Evolutionary conservation across 2,113 vertebrate genomes (phyloP), one percentile per base, ranked within the genome.

Genomic region (Muntiacus reevesi): DNA sequence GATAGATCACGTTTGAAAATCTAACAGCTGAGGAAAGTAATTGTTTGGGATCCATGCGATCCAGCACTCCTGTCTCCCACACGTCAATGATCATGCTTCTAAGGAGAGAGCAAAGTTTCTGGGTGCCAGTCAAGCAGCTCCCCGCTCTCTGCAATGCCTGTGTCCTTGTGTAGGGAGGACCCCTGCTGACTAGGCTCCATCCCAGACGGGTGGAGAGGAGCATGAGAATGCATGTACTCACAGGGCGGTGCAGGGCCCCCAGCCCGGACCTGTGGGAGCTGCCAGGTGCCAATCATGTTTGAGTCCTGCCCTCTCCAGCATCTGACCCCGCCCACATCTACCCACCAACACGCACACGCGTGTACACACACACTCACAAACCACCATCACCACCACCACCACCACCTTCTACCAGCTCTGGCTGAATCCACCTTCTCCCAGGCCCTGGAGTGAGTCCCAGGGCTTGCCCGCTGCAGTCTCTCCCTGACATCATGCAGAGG

Each of bases 1-100:
- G 97, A 98, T 99, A 99, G 99, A 99, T 99, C 99, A 99, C 93
- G 84, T 96, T 97, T 96, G 99, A 98, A 98, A 98, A 98, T 93
- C 98, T 97, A 88, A 95, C 98, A 98, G 98, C 98, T 97, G 98
- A 99, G 97, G 95, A 98, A 96, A 15, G 1, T 78, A 97, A 87
- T 98, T 96, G 98, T 96, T 98, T 96, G 93, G 36, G 96, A 97
- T 95, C 78, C 17, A 3, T 74, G 0, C 40, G 87, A 88, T 96
- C 97, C 4, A 19, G 92, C 84, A 83, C 54, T 52, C 91, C 91
- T 60, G 86, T 78, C 43, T 0, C 71, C 23, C 17, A 83, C 94
- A n/a, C 17, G 71, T 88, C 87, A 57, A 30, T 1, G 2, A 85
- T 43, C 36, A 0, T 0, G 12, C 7, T 19, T 62, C 55, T 21